Evolutionary conservation across 1,140 invertebrate genomes (phyloP).

Genomic region (Drosophila melanogaster): DNA sequence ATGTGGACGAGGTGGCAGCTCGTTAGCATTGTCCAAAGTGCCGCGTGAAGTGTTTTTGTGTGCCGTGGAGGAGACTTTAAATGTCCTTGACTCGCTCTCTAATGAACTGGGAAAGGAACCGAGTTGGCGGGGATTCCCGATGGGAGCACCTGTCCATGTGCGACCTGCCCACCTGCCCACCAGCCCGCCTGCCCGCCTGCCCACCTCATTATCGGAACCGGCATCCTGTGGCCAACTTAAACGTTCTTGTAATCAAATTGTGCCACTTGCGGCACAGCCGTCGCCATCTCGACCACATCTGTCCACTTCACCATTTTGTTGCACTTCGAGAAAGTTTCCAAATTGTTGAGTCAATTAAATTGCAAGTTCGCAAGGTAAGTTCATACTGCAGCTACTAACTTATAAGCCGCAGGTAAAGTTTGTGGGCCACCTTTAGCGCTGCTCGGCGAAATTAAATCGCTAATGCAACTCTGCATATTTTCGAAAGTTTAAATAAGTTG

Average conservation of each 20-base stretch:
- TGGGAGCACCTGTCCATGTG: constrained; percentile 1
- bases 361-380: not conserved
- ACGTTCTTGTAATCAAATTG: constrained; percentile 77
- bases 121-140: not conserved
- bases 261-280: constrained; percentile 58
- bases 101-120: constrained; percentile 47
- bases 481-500: too few relatives aligned
- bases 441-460: not conserved
- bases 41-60: constrained; percentile 66
- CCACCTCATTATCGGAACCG: constrained; percentile 57
- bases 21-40: constrained; percentile 78
- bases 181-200: constrained; percentile 9
- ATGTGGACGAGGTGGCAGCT: constrained; percentile 39
- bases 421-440: not conserved
- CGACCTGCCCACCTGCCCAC: constrained; percentile 9
- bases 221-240: constrained; percentile 52
- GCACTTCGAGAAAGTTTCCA: constrained; percentile 9
- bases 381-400: not conserved
- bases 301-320: constrained; percentile 1
- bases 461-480: too few relatives aligned
- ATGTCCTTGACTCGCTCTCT: constrained; percentile 33
- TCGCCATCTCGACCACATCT: constrained; percentile 30
- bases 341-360: constrained; percentile 1
- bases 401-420: not conserved
- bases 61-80: constrained; percentile 33